These are phyloP conservation scores for Cryptoblepharus egeriae DNA, from an alignment of 2,797 vertebrate species.

Conservation along the genomic window DNA sequence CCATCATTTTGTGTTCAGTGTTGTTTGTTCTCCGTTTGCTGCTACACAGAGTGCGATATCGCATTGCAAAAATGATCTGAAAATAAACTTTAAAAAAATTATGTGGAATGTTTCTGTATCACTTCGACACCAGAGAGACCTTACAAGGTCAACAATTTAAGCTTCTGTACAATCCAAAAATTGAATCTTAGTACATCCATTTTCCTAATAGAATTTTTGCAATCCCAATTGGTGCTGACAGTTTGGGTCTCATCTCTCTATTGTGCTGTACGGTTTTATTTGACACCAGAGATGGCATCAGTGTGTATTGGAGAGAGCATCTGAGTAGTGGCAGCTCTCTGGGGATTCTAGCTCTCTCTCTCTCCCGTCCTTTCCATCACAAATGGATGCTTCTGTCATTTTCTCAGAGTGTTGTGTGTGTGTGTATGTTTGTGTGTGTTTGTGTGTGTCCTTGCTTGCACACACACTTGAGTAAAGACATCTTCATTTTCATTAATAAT, in stretches of 20 bases:
- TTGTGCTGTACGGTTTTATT: slow-evolving; percentile 85
- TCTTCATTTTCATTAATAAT: slow-evolving; percentile 77
- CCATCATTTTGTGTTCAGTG: background rate
- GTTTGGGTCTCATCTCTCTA: slow-evolving; percentile 75
- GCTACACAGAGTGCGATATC: slow-evolving; percentile 45
- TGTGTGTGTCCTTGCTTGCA: no score
- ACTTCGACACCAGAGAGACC: slow-evolving; percentile 57
- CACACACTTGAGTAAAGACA: slow-evolving; percentile 56
- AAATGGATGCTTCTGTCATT: slow-evolving; percentile 74
- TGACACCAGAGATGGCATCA: slow-evolving; percentile 80
- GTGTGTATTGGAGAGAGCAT: slow-evolving; percentile 84
- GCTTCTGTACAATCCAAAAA: slow-evolving; percentile 78
- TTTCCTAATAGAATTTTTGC: slow-evolving; percentile 83
- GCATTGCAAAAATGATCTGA: slow-evolving; percentile 26
- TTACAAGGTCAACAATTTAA: slow-evolving; percentile 80
- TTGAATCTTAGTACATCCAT: slow-evolving; percentile 82
- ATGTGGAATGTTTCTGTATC: slow-evolving; percentile 61
- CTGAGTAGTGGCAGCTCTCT: slow-evolving; percentile 72
- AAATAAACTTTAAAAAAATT: slow-evolving; percentile 23
- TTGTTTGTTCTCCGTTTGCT: slow-evolving; percentile 44
- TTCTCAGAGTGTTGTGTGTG: slow-evolving; percentile 43
- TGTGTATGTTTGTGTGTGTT: background rate
- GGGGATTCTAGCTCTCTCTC: slow-evolving; percentile 74
- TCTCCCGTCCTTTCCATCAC: slow-evolving; percentile 70
- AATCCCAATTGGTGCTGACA: slow-evolving; percentile 81